A percentile compares a stretch with the other conserved stretches of the same genome.
Evolutionary conservation across 2,797 vertebrate species (phyloP).

Genomic region (Sebastiscus albofasciatus): DNA sequence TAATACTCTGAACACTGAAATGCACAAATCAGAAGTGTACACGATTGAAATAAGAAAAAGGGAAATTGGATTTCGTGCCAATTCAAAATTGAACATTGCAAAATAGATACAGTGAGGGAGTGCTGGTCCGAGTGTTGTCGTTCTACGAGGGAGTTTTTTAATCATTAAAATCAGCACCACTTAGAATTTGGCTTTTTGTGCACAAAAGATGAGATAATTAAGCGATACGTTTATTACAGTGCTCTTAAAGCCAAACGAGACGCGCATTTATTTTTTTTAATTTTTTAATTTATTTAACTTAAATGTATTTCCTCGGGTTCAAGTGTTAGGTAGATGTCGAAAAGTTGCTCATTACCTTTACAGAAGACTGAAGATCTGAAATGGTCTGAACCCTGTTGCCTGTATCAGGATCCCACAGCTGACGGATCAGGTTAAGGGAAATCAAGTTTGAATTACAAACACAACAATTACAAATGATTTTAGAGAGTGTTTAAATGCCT

Average conservation of each 20-base stretch:
- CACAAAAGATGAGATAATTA: no score
- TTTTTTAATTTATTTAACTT: no score
- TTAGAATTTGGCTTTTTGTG: no score
- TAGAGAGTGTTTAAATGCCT: background rate
- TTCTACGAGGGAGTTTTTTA: no score
- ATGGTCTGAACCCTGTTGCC: constrained; percentile 89
- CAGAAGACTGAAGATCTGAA: constrained; percentile 92
- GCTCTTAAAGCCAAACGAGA: no score
- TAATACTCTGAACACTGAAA: background rate
- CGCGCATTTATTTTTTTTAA: no score
- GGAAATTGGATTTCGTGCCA: background rate
- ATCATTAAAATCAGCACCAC: no score
- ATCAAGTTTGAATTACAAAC: background rate
- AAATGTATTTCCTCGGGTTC: no score
- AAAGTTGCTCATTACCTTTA: constrained; percentile 84
- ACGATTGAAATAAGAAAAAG: background rate
- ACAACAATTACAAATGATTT: background rate
- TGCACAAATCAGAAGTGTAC: background rate
- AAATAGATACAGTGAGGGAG: no score
- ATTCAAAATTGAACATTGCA: no score
- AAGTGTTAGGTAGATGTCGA: background rate
- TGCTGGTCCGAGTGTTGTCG: no score
- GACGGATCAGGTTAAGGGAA: constrained; percentile 61
- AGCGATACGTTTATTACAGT: no score
- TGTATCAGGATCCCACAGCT: constrained; percentile 91